Percentiles rank a stretch among this genome's conserved stretches.
These are phyloP conservation scores for Syngnathus floridae DNA, from an alignment of 2,113 vertebrate species.

Conservation along the genomic window DNA sequence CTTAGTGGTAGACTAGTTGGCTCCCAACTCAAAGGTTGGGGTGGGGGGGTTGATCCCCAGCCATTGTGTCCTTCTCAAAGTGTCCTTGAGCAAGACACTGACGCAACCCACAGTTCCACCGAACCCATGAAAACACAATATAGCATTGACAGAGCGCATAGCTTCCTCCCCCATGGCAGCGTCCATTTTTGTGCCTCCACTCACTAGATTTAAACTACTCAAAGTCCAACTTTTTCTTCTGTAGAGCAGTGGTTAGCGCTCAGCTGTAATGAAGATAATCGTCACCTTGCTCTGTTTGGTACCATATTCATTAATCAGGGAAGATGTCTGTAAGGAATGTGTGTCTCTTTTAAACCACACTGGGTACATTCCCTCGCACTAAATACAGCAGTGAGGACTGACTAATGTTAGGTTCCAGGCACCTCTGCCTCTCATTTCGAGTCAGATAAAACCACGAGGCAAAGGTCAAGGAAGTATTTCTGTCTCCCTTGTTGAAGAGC, in stretches of 20 bases:
- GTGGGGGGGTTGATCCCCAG: too few relatives aligned
- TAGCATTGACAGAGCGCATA: too few relatives aligned
- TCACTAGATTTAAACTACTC: background rate
- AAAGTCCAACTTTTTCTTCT: slow-evolving; percentile 11
- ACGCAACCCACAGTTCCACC: too few relatives aligned
- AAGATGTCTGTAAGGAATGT: slow-evolving; percentile 49
- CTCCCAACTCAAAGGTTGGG: too few relatives aligned
- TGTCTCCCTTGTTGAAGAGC: slow-evolving; percentile 38
- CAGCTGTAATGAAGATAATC: slow-evolving; percentile 39
- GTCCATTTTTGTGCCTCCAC: background rate
- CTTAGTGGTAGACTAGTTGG: too few relatives aligned
- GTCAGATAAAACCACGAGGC: slow-evolving; percentile 29
- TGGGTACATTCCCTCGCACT: slow-evolving; percentile 26
- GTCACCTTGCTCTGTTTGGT: slow-evolving; percentile 43
- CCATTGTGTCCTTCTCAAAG: too few relatives aligned
- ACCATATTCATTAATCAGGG: slow-evolving; percentile 56
- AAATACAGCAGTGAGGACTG: slow-evolving; percentile 11
- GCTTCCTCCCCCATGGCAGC: background rate
- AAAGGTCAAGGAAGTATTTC: slow-evolving; percentile 47
- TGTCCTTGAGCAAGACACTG: too few relatives aligned
- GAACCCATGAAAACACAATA: too few relatives aligned
- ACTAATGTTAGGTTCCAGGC: slow-evolving; percentile 49
- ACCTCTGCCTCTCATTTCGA: slow-evolving; percentile 3
- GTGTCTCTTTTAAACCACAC: slow-evolving; percentile 36
- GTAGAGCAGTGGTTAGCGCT: slow-evolving; percentile 35